A percentile compares a stretch with the other conserved stretches of the same genome.
Conservation (phyloP, 2,888 invertebrate genomes). For the Folsomia candida region DNA sequence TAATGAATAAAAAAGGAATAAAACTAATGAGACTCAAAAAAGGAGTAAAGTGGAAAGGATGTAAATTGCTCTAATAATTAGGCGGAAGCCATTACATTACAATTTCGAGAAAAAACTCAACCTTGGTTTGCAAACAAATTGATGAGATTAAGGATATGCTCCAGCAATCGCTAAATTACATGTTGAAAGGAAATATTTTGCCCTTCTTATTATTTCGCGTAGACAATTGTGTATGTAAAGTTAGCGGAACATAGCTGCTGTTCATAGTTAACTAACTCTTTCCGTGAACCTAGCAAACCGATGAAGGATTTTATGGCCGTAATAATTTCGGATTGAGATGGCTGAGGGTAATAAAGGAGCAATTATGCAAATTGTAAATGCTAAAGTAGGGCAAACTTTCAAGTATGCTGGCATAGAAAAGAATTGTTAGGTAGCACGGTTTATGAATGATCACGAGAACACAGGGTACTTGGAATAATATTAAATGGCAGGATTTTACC, state of each 20-base stretch:
- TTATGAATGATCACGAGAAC: too few species aligned
- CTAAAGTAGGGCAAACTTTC: neutral
- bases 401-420: neutral
- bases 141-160: neutral
- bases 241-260: too few species aligned
- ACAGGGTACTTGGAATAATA: too few species aligned
- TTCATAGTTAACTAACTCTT: too few species aligned
- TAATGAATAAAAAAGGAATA: neutral
- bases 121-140: neutral
- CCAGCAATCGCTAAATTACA: neutral
- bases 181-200: neutral
- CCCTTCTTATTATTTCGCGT: neutral
- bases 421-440: neutral
- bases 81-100: neutral
- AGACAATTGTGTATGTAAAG: neutral
- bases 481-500: too few species aligned
- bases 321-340: neutral
- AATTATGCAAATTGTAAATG: neutral
- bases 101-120: neutral
- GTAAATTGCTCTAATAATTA: neutral
- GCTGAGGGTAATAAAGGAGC: neutral
- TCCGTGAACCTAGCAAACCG: too few species aligned
- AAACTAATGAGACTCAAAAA: neutral
- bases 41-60: neutral
- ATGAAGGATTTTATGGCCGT: conserved; percentile 1